phyloP scores from a whole-genome alignment of 1,140 invertebrate genomes.

The Drosophila repleta region DNA sequence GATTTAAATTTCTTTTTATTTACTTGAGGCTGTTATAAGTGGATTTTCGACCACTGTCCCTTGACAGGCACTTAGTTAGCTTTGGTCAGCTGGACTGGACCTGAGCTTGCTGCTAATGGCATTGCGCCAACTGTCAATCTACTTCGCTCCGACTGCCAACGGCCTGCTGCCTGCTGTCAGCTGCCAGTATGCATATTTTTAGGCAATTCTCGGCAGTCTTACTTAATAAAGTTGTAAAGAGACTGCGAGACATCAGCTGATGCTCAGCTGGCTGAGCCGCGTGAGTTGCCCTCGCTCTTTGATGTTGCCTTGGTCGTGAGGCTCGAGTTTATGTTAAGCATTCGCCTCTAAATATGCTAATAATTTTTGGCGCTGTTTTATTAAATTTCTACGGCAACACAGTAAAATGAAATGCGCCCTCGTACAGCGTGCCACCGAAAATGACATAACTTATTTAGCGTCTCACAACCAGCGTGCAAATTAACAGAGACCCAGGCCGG shows the following conservation, averaged over 20 bases:
- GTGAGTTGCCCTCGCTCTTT: conserved; percentile 28
- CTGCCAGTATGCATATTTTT: conserved; percentile 63
- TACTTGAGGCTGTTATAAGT: background rate
- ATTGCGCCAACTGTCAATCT: conserved; percentile 34
- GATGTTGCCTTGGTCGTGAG: too few relatives aligned
- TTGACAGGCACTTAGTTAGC: conserved; percentile 10
- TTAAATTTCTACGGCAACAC: conserved; percentile 77
- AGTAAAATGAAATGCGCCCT: conserved; percentile 55
- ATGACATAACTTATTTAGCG: conserved; percentile 79
- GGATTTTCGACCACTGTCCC: too few relatives aligned
- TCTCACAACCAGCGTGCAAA: conserved; percentile 54
- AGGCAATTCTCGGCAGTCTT: conserved; percentile 52
- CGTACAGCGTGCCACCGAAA: conserved; percentile 17
- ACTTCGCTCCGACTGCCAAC: background rate
- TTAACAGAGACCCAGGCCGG: conserved; percentile 49
- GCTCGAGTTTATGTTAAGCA: conserved; percentile 39
- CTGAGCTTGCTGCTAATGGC: conserved; percentile 11
- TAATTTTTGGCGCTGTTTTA: conserved; percentile 72
- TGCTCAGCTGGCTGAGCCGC: conserved; percentile 10
- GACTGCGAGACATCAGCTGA: conserved; percentile 43
- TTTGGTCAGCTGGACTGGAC: conserved; percentile 26
- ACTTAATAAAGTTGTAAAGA: conserved; percentile 50
- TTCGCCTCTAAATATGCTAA: conserved; percentile 72
- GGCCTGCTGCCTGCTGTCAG: too few relatives aligned
- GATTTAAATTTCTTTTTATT: background rate